Evolutionary conservation across 2,113 vertebrate genomes (phyloP).

Genomic region (Anarrhichthys ocellatus): DNA sequence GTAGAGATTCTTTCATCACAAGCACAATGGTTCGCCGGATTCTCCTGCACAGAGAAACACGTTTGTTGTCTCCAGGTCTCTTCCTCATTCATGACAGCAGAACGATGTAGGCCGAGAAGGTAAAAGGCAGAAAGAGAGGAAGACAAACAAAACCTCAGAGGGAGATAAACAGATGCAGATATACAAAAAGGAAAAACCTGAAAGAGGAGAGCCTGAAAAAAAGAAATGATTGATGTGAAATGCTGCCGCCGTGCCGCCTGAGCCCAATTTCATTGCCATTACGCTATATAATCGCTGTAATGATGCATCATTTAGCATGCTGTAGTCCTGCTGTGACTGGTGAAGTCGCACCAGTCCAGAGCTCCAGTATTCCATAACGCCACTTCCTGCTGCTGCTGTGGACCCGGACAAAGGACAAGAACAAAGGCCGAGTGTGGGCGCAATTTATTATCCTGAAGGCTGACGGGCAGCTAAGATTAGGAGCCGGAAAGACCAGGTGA

Average conservation of each 20-base stretch:
- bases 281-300: slow-evolving; percentile 66
- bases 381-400: slow-evolving; percentile 29
- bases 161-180: slow-evolving; percentile 29
- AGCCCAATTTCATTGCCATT: slow-evolving; percentile 74
- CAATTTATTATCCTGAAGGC: slow-evolving; percentile 46
- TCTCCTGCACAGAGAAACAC: slow-evolving; percentile 3
- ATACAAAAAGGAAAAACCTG: background rate
- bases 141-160: background rate
- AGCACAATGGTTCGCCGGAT: background rate
- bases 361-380: slow-evolving; percentile 48
- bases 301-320: slow-evolving; percentile 65
- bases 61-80: background rate
- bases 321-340: slow-evolving; percentile 36
- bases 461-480: slow-evolving; percentile 14
- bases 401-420: slow-evolving; percentile 56
- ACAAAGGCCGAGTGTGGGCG: slow-evolving; percentile 62
- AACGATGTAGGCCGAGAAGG: background rate
- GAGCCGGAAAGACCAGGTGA: slow-evolving; percentile 2
- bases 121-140: background rate
- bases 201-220: slow-evolving; percentile 12
- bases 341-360: slow-evolving; percentile 43
- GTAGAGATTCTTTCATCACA: slow-evolving; percentile 3
- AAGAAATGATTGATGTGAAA: slow-evolving; percentile 70
- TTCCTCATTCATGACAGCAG: slow-evolving; percentile 3
- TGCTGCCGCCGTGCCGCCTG: slow-evolving; percentile 35